These are phyloP conservation scores for Poeciliopsis turrubarensis DNA, from an alignment of 2,113 vertebrate species.

Conservation along the genomic window DNA sequence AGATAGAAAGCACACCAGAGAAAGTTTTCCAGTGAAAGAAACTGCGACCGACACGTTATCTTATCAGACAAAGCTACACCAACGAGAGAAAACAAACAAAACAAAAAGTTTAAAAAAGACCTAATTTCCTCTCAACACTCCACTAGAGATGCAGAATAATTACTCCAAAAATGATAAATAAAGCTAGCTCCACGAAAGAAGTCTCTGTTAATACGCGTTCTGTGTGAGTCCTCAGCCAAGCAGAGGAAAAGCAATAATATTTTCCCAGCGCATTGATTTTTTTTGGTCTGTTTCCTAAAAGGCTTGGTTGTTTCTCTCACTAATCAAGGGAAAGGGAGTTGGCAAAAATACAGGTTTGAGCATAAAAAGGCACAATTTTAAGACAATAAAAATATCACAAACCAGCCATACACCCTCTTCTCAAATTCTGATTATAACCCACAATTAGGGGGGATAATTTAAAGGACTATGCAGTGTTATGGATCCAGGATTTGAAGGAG, in stretches of 20 bases:
- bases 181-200: conserved; percentile 7
- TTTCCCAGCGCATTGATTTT: background rate
- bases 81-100: background rate
- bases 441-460: background rate
- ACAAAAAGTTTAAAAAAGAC: background rate
- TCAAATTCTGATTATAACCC: background rate
- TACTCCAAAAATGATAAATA: conserved; percentile 8
- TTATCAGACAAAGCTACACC: background rate
- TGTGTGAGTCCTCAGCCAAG: background rate
- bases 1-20: conserved; percentile 34
- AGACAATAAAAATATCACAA: background rate
- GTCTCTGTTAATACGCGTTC: conserved; percentile 36
- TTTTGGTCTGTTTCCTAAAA: background rate
- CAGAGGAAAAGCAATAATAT: background rate
- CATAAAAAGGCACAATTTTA: background rate
- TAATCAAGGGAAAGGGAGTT: background rate
- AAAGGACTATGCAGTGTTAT: too few species aligned
- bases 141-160: conserved; percentile 16
- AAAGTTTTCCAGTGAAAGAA: conserved; percentile 3
- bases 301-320: background rate
- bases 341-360: background rate
- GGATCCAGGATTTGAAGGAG: too few species aligned
- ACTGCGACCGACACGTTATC: conserved; percentile 17
- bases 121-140: conserved; percentile 9
- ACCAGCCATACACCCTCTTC: background rate